phyloP scores from a whole-genome alignment of 2,888 invertebrate genomes.

The Agrochola circellaris region DNA sequence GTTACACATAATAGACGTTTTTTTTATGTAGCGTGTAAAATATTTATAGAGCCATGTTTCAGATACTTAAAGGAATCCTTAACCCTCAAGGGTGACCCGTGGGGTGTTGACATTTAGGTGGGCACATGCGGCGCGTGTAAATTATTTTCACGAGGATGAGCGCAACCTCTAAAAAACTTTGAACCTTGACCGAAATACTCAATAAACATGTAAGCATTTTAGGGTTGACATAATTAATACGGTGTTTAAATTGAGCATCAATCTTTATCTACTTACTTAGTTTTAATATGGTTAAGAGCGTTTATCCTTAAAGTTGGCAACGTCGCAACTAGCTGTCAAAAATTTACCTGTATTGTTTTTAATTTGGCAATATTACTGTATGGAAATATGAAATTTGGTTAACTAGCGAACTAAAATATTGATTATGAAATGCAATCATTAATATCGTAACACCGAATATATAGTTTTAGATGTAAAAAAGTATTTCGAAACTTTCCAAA shows the following conservation, averaged over 20 bases:
- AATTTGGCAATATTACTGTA: too few relatives aligned
- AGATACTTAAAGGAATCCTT: constrained; percentile 1
- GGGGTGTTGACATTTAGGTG: neutral
- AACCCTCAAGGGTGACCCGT: neutral
- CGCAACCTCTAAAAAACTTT: neutral
- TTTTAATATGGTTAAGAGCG: neutral
- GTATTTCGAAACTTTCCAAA: too few relatives aligned
- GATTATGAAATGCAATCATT: too few relatives aligned
- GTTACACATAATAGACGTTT: neutral
- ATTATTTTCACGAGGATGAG: neutral
- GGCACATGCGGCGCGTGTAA: neutral
- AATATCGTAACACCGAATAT: too few relatives aligned
- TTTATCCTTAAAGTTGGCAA: too few relatives aligned
- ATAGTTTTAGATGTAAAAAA: too few relatives aligned
- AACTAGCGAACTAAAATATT: too few relatives aligned
- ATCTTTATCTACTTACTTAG: neutral
- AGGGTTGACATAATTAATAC: neutral
- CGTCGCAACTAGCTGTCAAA: too few relatives aligned
- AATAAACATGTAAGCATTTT: neutral
- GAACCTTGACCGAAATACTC: constrained; percentile 5
- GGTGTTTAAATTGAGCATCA: neutral
- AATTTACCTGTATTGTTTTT: too few relatives aligned
- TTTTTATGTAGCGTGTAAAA: constrained; percentile 2
- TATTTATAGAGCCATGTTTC: constrained; percentile 1
- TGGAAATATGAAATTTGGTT: too few relatives aligned